phyloP scores from a whole-genome alignment of 1,140 invertebrate species.

The Trachymyrmex cornetzi region DNA sequence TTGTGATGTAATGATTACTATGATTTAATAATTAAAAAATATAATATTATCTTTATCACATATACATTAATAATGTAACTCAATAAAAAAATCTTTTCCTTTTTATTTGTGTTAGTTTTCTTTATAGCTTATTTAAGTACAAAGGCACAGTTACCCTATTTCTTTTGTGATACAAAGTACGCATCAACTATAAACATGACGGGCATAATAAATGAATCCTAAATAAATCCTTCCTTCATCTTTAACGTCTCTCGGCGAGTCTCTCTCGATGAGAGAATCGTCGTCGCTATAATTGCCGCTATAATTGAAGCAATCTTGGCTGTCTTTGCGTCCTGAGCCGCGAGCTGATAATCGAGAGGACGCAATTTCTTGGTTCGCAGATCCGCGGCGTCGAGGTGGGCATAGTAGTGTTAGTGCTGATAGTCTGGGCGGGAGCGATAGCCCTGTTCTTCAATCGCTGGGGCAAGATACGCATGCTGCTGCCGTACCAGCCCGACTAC shows the following conservation, averaged over 20 bases:
- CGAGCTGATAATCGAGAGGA: constrained; percentile 57
- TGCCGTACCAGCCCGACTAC: constrained; percentile 96
- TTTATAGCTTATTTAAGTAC: too few relatives aligned
- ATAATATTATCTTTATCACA: too few relatives aligned
- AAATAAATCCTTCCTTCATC: neutral
- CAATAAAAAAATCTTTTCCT: too few relatives aligned
- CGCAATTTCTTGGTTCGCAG: constrained; percentile 83
- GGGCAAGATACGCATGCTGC: constrained; percentile 97
- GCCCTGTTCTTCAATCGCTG: constrained; percentile 96
- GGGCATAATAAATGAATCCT: neutral
- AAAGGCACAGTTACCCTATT: too few relatives aligned
- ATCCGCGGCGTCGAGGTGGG: constrained; percentile 95
- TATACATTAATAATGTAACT: too few relatives aligned
- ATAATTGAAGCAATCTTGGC: too few relatives aligned
- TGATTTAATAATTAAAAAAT: too few relatives aligned
- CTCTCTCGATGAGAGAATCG: neutral
- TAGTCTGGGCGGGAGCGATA: constrained; percentile 95
- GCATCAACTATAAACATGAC: neutral
- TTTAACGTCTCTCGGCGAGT: neutral
- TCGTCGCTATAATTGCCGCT: neutral
- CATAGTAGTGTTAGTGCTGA: constrained; percentile 94
- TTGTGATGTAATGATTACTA: too few relatives aligned
- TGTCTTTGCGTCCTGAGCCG: neutral
- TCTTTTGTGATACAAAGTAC: too few relatives aligned
- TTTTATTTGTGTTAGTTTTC: too few relatives aligned